Evolutionary conservation across 2,113 vertebrate species (phyloP).

Genomic region (Caranx ignobilis): DNA sequence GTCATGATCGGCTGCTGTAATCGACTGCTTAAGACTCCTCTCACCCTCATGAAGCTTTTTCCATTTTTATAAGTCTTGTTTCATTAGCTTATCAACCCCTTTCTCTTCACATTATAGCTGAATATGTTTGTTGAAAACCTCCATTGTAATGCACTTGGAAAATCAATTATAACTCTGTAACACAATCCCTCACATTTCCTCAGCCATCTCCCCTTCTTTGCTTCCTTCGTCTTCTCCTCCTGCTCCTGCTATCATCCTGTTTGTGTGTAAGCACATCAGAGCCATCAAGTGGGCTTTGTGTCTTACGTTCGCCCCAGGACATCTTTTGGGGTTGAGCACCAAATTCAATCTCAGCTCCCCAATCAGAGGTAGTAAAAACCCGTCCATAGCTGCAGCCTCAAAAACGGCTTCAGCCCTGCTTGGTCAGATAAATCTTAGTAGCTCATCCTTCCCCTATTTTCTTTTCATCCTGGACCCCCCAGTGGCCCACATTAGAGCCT

Average conservation of each 20-base stretch:
- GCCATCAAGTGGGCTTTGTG: slow-evolving; percentile 70
- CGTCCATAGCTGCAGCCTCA: slow-evolving; percentile 53
- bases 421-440: slow-evolving; percentile 78
- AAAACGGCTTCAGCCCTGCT: slow-evolving; percentile 54
- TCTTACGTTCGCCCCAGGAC: slow-evolving; percentile 74
- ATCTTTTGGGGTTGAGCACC: slow-evolving; percentile 71
- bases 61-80: slow-evolving; percentile 67
- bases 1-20: slow-evolving; percentile 66
- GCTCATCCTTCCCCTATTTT: slow-evolving; percentile 78
- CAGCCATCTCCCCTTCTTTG: slow-evolving; percentile 40
- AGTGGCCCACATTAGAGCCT: slow-evolving; percentile 79
- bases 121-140: slow-evolving; percentile 69
- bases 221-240: slow-evolving; percentile 47
- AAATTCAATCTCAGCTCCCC: slow-evolving; percentile 77
- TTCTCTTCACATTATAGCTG: slow-evolving; percentile 54
- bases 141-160: slow-evolving; percentile 76
- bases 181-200: slow-evolving; percentile 65
- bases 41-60: slow-evolving; percentile 71
- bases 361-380: slow-evolving; percentile 79
- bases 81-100: slow-evolving; percentile 73
- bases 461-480: slow-evolving; percentile 76
- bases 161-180: slow-evolving; percentile 80
- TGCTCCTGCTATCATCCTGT: slow-evolving; percentile 47
- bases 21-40: slow-evolving; percentile 59
- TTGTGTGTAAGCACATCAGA: slow-evolving; percentile 62